These are phyloP conservation scores for Geococcyx californianus DNA, from an alignment of 2,113 vertebrate species.

Conservation along the genomic window DNA sequence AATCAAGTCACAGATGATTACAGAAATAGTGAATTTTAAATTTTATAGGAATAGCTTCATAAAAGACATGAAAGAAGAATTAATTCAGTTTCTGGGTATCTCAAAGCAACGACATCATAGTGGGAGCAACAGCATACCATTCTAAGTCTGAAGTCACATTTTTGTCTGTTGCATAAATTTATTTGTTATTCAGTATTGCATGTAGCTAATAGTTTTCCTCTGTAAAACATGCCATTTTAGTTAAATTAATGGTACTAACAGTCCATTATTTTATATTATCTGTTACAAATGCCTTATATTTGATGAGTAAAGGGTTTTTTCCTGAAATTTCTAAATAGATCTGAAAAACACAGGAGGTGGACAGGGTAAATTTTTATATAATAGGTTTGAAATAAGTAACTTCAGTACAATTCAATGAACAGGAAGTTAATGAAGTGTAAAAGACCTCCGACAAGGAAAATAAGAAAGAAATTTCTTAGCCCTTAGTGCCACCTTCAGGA, in stretches of 20 bases:
- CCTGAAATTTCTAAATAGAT: not conserved
- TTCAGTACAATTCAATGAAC: not conserved
- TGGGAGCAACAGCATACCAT: not conserved
- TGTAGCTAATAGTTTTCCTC: not conserved
- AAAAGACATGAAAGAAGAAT: not conserved
- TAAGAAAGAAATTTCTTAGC: not conserved
- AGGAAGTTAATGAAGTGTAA: not conserved
- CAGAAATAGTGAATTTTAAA: conserved; percentile 40
- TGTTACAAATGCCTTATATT: not conserved
- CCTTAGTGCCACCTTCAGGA: conserved; percentile 38
- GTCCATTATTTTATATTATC: not conserved
- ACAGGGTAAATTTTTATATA: not conserved
- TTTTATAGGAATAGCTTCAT: not conserved
- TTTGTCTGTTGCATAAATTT: not conserved
- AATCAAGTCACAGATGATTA: conserved; percentile 44
- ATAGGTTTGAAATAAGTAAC: not conserved
- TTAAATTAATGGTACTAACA: not conserved
- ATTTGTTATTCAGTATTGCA: not conserved
- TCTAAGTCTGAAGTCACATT: not conserved
- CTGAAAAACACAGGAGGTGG: not conserved
- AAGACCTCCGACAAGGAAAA: conserved; percentile 48
- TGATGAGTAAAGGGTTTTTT: not conserved
- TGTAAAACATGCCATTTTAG: not conserved
- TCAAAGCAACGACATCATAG: not conserved
- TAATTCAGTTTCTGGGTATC: not conserved